These are phyloP conservation scores for Alcis repandata DNA, from an alignment of 2,888 invertebrate species.

Conservation along the genomic window DNA sequence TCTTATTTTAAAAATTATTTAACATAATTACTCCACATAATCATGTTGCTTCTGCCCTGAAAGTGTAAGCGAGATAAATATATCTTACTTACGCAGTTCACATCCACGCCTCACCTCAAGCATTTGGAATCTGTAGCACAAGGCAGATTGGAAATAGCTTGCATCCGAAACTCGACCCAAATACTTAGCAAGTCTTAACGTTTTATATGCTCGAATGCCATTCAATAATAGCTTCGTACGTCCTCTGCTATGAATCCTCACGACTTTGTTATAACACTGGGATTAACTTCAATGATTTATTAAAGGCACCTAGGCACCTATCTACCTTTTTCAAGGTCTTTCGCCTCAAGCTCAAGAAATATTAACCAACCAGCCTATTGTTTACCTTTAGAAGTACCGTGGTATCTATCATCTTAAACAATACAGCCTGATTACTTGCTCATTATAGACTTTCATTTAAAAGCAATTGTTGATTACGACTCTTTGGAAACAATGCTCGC, in stretches of 20 bases:
- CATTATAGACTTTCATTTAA: constrained; percentile 48
- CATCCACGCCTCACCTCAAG: constrained; percentile 30
- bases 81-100: constrained; percentile 19
- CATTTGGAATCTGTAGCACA: constrained; percentile 56
- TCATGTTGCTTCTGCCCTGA: background rate
- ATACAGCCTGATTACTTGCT: constrained; percentile 47
- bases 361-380: constrained; percentile 47
- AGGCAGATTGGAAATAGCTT: constrained; percentile 77
- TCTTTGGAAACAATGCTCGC: constrained; percentile 38
- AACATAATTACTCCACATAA: background rate
- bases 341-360: constrained; percentile 34
- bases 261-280: constrained; percentile 20
- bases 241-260: constrained; percentile 40
- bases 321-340: constrained; percentile 32
- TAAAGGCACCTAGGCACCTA: background rate
- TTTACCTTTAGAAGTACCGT: constrained; percentile 43
- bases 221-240: constrained; percentile 50
- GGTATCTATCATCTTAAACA: constrained; percentile 48
- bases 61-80: constrained; percentile 32
- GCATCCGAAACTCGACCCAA: constrained; percentile 70
- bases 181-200: constrained; percentile 59
- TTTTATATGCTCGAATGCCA: constrained; percentile 52
- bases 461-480: constrained; percentile 37
- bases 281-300: constrained; percentile 1
- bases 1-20: no score